Evolutionary conservation across 1,140 invertebrate genomes (phyloP), one percentile per base, ranked within the genome.

Genomic region (Artemia franciscana): DNA sequence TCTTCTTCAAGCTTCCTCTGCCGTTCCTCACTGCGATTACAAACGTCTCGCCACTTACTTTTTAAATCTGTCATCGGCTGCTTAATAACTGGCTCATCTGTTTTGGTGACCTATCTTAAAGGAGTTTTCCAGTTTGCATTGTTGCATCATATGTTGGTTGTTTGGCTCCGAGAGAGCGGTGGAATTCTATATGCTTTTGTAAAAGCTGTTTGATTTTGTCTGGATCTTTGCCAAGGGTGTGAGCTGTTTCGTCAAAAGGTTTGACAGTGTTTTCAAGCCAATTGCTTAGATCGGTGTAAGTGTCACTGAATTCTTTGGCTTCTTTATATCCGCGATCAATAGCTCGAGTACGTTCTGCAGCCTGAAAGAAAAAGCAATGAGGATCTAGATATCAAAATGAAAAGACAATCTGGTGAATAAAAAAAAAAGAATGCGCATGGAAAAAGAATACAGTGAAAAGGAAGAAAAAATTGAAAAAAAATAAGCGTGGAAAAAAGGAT

Each of bases 281-380:
- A 64, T 70, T 72, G 57, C 74, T 73, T 26, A 83, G 71, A 62
- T 77, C 77, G 63, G 74, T 82, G 86, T 87, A 92, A 18, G 84
- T 78, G 69, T 96, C 91, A 69, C 89, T 84, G 78, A 95, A 96
- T 73, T 95, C 89, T 69, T 88, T 83, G 0, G 92, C 91, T 73
- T 97, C 93, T 72, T 96, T 96, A 76, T 91, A 90, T 3, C 91
- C 92, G 68, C 90, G 83, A 75, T 98, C 93, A n/a, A 98, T 72
- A 24, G 86, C 85, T 59, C 92, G 77, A 3, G 92, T 95, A 66
- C 94, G 78, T 72, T 97, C 92, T 0, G 91, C 90, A n/a, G 89
- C 88, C 23, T 59, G 24, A 24, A 21, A 24, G 5, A 26, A n/a
- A n/a, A 2, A 56, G 21, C 15, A 18, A 18, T n/a, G n/a, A n/a